Evolutionary conservation across 2,888 invertebrate species (phyloP).

Genomic region (Tolmerus cingulatus): DNA sequence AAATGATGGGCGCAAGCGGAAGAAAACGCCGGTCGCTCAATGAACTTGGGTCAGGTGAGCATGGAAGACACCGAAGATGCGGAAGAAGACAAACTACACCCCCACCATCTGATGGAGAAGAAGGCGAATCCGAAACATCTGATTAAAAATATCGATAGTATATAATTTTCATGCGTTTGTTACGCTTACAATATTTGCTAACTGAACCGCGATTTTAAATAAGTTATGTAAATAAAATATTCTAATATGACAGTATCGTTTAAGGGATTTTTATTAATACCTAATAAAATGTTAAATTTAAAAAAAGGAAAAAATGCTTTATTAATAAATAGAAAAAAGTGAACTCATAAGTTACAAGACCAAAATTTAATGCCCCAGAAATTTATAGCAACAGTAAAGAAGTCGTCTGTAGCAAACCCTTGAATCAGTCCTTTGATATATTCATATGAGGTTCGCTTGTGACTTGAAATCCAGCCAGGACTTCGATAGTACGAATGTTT

Average conservation of each 20-base stretch:
- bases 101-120: background rate
- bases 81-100: background rate
- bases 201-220: background rate
- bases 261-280: too few relatives aligned
- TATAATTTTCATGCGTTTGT: background rate
- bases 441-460: too few relatives aligned
- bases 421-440: too few relatives aligned
- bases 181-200: background rate
- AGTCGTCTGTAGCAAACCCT: too few relatives aligned
- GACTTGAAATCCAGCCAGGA: too few relatives aligned
- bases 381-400: too few relatives aligned
- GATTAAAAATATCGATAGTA: background rate
- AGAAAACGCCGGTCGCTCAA: background rate
- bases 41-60: background rate
- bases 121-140: background rate
- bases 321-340: too few relatives aligned
- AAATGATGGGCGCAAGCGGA: background rate
- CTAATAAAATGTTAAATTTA: too few relatives aligned
- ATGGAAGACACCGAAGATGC: background rate
- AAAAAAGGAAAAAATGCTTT: too few relatives aligned
- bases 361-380: too few relatives aligned
- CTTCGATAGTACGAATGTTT: too few relatives aligned
- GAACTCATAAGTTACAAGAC: too few relatives aligned
- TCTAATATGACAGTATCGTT: background rate
- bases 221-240: background rate